Conservation (phyloP, 2,113 vertebrate genomes). For the Mixornis gularis region DNA sequence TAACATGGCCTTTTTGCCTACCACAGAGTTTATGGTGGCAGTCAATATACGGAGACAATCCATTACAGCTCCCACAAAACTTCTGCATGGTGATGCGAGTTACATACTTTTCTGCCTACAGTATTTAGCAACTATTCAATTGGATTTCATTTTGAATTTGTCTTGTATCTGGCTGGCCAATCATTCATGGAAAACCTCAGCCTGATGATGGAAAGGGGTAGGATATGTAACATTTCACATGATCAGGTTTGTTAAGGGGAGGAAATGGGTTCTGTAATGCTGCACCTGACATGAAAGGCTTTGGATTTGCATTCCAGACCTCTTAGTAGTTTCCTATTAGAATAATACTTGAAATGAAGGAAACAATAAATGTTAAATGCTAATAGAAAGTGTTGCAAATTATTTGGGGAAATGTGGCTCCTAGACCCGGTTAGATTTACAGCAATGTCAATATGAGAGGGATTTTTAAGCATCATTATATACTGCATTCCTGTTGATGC, state of each 20-base stretch:
- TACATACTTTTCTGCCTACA: neutral
- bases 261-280: neutral
- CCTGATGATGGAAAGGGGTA: neutral
- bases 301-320: neutral
- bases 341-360: neutral
- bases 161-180: neutral
- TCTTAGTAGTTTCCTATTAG: neutral
- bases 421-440: neutral
- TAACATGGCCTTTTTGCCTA: neutral
- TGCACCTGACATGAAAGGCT: neutral
- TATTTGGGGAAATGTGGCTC: neutral
- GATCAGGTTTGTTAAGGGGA: neutral
- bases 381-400: neutral
- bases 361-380: neutral
- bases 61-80: neutral
- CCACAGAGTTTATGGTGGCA: neutral
- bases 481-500: slow-evolving; percentile 1
- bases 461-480: slow-evolving; percentile 13
- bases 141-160: neutral
- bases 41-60: neutral
- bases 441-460: neutral
- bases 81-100: neutral
- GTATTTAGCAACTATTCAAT: neutral
- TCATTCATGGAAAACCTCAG: neutral
- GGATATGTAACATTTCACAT: neutral